Evolutionary conservation across 2,888 invertebrate species (phyloP).

Genomic region (Sinodicranocentrus sp.): DNA sequence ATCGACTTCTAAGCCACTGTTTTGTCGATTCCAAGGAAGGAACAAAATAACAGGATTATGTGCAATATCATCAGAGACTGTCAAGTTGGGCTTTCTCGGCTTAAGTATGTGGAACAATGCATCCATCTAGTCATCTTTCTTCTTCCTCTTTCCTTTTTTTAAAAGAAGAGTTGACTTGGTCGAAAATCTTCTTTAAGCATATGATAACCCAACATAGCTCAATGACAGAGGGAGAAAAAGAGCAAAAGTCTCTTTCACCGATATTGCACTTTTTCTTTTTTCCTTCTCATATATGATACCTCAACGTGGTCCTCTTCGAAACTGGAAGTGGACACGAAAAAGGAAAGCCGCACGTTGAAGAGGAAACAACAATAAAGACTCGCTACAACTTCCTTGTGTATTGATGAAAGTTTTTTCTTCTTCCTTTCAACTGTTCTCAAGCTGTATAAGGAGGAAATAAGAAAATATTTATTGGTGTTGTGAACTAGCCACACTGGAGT

Average conservation of each 20-base stretch:
- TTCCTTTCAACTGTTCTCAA: neutral
- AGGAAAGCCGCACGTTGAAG: neutral
- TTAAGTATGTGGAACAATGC: slow-evolving; percentile 58
- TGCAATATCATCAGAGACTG: slow-evolving; percentile 66
- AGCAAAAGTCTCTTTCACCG: neutral
- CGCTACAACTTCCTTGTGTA: slow-evolving; percentile 31
- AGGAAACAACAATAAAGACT: slow-evolving; percentile 16
- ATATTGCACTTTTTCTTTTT: slow-evolving; percentile 1
- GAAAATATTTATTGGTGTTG: slow-evolving; percentile 19
- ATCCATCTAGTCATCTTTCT: slow-evolving; percentile 49
- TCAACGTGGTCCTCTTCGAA: neutral
- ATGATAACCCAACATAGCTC: slow-evolving; percentile 23
- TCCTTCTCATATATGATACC: too few relatives aligned
- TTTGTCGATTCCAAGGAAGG: slow-evolving; percentile 51
- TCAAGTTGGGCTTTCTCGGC: slow-evolving; percentile 56
- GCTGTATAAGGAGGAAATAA: neutral
- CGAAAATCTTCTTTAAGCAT: slow-evolving; percentile 64
- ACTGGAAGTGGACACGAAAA: slow-evolving; percentile 28
- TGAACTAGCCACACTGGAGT: slow-evolving; percentile 19
- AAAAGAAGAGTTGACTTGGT: slow-evolving; percentile 58
- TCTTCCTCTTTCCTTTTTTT: slow-evolving; percentile 8
- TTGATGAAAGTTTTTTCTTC: slow-evolving; percentile 28
- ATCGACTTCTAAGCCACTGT: slow-evolving; percentile 57
- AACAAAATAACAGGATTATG: slow-evolving; percentile 69
- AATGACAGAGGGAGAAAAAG: slow-evolving; percentile 31